Conservation (phyloP, 2,113 vertebrate species). For the Potamarius usumacintae region DNA sequence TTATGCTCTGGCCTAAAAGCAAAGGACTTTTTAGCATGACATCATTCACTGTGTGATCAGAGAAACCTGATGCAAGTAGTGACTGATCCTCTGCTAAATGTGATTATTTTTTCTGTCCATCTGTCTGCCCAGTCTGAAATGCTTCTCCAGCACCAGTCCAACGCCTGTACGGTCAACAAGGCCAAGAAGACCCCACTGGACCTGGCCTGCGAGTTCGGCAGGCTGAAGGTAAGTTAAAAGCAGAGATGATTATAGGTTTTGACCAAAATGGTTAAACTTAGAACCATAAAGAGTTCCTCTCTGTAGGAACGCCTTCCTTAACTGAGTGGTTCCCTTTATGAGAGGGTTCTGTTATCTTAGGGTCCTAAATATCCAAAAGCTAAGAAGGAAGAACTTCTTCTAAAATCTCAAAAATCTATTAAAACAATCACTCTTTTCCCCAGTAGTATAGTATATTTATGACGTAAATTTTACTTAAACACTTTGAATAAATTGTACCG, state of each 20-base stretch:
- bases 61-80: constrained; percentile 80
- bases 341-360: neutral
- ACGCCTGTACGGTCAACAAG: constrained; percentile 88
- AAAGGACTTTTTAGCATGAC: constrained; percentile 27
- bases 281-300: neutral
- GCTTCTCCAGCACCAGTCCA: constrained; percentile 95
- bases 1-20: constrained; percentile 5
- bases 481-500: neutral
- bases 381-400: neutral
- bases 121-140: constrained; percentile 74
- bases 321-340: neutral
- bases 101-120: constrained; percentile 54
- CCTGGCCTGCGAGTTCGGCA: constrained; percentile 90
- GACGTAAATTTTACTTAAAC: neutral
- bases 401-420: neutral
- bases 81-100: neutral
- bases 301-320: neutral
- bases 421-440: neutral
- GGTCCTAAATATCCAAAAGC: neutral
- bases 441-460: neutral
- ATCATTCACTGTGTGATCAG: constrained; percentile 43
- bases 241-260: neutral
- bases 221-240: constrained; percentile 80
- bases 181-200: constrained; percentile 91
- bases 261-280: neutral